Percentiles rank a stretch among this genome's conserved stretches.
Evolutionary conservation across 2,113 vertebrate genomes (phyloP).

Genomic region (Theristicus caerulescens): DNA sequence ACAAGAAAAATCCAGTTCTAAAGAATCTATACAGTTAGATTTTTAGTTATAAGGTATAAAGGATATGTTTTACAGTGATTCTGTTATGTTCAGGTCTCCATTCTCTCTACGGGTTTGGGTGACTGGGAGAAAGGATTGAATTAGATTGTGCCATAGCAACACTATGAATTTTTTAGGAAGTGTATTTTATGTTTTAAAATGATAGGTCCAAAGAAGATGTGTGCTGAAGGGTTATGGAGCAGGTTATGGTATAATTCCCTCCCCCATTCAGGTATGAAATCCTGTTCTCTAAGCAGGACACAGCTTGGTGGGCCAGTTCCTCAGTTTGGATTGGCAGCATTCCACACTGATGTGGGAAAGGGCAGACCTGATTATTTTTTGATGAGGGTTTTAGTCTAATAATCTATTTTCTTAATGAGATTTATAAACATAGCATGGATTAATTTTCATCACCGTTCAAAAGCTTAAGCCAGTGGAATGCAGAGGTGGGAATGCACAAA

Average conservation of each 20-base stretch:
- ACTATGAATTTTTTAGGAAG: neutral
- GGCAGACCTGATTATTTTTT: neutral
- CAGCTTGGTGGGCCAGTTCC: neutral
- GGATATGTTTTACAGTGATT: neutral
- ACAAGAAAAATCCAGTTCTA: slow-evolving; percentile 25
- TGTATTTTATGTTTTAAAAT: neutral
- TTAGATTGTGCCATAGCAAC: neutral
- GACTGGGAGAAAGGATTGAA: slow-evolving; percentile 7
- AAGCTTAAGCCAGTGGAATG: neutral
- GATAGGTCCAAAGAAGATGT: neutral
- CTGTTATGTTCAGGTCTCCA: slow-evolving; percentile 35
- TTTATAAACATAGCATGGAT: neutral
- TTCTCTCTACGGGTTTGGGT: slow-evolving; percentile 18
- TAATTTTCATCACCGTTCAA: neutral
- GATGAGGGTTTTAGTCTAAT: neutral
- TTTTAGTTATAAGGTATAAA: slow-evolving; percentile 41
- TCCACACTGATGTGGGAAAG: neutral
- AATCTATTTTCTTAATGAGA: neutral
- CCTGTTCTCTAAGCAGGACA: neutral
- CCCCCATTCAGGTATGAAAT: neutral
- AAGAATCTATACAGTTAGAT: slow-evolving; percentile 12
- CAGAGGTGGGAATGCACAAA: too few species aligned
- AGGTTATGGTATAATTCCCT: neutral
- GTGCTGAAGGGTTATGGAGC: neutral
- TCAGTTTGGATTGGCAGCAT: neutral